Conservation (phyloP, 2,797 vertebrate species). For the Oceanodroma leucorhoa region DNA sequence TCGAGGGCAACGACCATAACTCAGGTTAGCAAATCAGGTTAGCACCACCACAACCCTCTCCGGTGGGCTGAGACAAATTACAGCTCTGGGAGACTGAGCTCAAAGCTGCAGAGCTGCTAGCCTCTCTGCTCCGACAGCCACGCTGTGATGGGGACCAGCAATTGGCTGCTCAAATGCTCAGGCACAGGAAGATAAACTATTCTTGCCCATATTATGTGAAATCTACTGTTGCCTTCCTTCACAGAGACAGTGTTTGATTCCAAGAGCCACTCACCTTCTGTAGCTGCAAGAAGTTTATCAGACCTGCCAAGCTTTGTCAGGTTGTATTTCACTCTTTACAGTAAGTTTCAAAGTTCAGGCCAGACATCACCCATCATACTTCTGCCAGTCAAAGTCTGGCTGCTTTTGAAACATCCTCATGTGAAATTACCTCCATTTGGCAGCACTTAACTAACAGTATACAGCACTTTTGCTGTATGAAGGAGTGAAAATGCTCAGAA, state of each 20-base stretch:
- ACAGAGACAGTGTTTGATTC: not conserved
- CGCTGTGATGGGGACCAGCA: fast-evolving
- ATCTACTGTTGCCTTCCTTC: not conserved
- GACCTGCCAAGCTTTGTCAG: not conserved
- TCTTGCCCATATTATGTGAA: not conserved
- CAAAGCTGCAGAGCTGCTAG: not conserved
- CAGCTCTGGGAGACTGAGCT: not conserved
- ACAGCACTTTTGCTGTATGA: not conserved
- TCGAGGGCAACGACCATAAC: fast-evolving
- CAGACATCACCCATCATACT: not conserved
- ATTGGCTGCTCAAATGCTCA: not conserved
- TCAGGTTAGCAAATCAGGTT: not conserved
- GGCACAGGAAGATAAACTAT: not conserved
- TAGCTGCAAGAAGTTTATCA: not conserved
- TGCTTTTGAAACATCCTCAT: not conserved
- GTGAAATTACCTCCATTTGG: not conserved
- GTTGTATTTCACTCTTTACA: not conserved
- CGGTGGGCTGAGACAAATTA: not conserved
- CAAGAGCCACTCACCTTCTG: not conserved
- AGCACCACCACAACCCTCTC: not conserved
- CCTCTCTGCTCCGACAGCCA: not conserved
- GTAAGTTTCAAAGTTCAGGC: not conserved
- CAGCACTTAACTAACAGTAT: not conserved
- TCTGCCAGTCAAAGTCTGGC: not conserved
- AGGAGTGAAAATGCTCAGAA: not conserved